A percentile compares a stretch with the other conserved stretches of the same genome.
Evolutionary conservation across 2,113 vertebrate species (phyloP).

Genomic region (Anser brachyrhynchus): DNA sequence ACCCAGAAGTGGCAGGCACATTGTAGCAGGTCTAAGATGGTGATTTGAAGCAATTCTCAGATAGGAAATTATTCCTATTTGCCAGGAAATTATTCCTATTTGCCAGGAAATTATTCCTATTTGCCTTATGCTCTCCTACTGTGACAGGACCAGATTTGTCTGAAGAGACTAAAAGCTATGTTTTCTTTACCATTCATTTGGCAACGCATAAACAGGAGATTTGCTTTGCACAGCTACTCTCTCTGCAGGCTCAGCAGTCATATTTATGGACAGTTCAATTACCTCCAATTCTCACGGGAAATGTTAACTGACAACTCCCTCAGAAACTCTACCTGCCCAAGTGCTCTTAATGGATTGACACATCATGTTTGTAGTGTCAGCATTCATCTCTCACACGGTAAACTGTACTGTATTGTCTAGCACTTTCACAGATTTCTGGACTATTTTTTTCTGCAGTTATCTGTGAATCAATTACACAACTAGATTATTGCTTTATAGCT

Average conservation of each 20-base stretch:
- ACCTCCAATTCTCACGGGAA: background rate
- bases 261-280: background rate
- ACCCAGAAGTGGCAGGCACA: background rate
- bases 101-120: background rate
- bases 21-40: background rate
- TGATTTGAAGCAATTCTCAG: background rate
- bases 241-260: background rate
- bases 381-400: background rate
- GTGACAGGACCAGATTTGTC: background rate
- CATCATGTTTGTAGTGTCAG: background rate
- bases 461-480: background rate
- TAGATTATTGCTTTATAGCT: background rate
- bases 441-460: background rate
- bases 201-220: background rate
- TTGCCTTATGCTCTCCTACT: background rate
- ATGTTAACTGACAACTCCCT: background rate
- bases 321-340: background rate
- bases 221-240: background rate
- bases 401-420: background rate
- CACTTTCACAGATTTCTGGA: background rate
- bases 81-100: background rate
- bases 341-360: background rate
- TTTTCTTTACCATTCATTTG: background rate
- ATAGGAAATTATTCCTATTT: background rate
- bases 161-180: background rate